Evolutionary conservation across 2,888 invertebrate species (phyloP).

Genomic region (Lasioglossum marginatum): DNA sequence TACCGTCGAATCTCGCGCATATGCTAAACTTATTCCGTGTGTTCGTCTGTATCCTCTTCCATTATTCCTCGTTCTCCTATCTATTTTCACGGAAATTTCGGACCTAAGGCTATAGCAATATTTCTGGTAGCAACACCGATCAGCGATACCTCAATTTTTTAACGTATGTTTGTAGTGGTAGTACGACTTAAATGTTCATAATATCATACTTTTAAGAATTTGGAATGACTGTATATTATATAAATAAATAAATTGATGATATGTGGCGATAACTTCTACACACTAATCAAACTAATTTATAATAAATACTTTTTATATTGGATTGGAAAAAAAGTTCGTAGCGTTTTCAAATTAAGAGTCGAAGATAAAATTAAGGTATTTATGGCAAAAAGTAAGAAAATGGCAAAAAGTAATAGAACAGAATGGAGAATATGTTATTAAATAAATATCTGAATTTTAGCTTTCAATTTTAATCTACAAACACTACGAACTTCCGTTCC

Average conservation of each 20-base stretch:
- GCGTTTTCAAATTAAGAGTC: no score
- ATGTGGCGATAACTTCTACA: not conserved
- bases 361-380: no score
- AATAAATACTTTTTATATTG: not conserved
- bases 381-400: no score
- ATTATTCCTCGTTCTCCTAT: not conserved
- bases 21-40: not conserved
- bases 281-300: not conserved
- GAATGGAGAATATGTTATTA: no score
- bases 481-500: no score
- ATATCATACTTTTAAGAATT: not conserved
- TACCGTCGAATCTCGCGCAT: not conserved
- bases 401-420: no score
- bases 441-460: no score
- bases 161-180: not conserved
- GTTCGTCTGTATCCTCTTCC: not conserved
- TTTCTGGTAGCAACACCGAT: not conserved
- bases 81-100: not conserved
- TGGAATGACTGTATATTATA: not conserved
- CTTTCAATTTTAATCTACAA: no score
- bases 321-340: no score
- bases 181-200: not conserved
- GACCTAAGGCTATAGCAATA: not conserved
- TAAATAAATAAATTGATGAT: not conserved
- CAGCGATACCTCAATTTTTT: not conserved